Conservation (phyloP, 2,113 vertebrate species). For the Neodon shergylaensis region DNA sequence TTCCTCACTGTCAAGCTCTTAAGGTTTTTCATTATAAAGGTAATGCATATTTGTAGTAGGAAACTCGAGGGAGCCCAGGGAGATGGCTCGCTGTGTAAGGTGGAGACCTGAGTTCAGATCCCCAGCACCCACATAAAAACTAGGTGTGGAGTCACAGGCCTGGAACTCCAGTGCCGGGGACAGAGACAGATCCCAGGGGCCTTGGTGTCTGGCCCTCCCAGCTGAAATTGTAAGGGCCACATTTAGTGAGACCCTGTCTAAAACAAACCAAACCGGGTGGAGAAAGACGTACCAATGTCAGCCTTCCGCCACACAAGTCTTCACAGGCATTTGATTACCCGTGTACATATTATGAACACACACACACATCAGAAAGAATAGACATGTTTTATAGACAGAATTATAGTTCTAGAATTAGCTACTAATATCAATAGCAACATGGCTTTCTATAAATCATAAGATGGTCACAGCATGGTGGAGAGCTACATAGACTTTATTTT, state of each 20-base stretch:
- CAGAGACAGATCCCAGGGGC: neutral
- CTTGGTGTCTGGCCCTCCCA: neutral
- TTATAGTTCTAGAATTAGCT: slow-evolving; percentile 1
- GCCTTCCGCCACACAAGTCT: neutral
- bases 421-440: neutral
- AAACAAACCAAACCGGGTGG: neutral
- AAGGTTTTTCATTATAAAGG: neutral
- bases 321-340: neutral
- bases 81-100: neutral
- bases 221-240: neutral
- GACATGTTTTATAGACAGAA: slow-evolving; percentile 29
- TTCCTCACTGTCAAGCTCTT: slow-evolving; percentile 2
- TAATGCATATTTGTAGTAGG: slow-evolving; percentile 29
- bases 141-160: neutral
- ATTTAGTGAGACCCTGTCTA: neutral
- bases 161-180: neutral
- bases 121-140: neutral
- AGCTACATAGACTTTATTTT: neutral
- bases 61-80: neutral
- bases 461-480: neutral
- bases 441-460: neutral
- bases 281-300: neutral
- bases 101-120: neutral
- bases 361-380: neutral
- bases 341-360: neutral